These are phyloP conservation scores for Borostomias antarcticus DNA, from an alignment of 2,797 vertebrate genomes.

Conservation along the genomic window DNA sequence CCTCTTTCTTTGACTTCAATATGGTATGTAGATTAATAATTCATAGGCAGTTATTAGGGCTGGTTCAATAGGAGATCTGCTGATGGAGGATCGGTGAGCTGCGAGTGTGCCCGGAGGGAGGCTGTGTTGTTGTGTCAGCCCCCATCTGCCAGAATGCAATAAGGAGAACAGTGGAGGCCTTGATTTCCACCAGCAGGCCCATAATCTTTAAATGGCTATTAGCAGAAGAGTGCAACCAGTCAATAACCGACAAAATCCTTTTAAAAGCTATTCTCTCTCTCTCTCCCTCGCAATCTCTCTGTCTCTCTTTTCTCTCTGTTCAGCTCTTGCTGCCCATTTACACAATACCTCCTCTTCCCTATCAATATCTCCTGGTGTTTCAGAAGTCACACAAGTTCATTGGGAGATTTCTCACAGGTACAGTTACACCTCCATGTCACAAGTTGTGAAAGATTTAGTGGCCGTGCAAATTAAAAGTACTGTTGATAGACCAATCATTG, in stretches of 20 bases:
- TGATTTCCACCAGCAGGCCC: slow-evolving; percentile 89
- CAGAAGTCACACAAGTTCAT: background rate
- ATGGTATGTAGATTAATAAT: slow-evolving; percentile 84
- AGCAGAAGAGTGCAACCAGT: slow-evolving; percentile 89
- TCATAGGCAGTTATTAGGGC: slow-evolving; percentile 86
- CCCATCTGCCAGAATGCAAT: slow-evolving; percentile 89
- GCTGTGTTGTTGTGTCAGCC: slow-evolving; percentile 87
- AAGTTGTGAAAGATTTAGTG: background rate
- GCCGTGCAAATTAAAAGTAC: background rate
- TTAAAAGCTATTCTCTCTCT: slow-evolving; percentile 82
- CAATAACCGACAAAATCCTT: slow-evolving; percentile 89
- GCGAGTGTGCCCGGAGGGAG: slow-evolving; percentile 81
- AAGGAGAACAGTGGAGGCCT: slow-evolving; percentile 88
- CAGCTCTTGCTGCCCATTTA: background rate
- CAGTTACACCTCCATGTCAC: background rate
- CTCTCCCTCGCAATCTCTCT: slow-evolving; percentile 47
- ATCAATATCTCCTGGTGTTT: background rate
- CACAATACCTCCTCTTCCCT: too few relatives aligned
- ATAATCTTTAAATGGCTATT: slow-evolving; percentile 92
- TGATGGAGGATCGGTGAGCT: slow-evolving; percentile 81
- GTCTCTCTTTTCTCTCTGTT: slow-evolving; percentile 11
- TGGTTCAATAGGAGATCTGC: slow-evolving; percentile 86
- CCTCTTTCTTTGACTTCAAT: slow-evolving; percentile 72
- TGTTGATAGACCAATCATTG: background rate
- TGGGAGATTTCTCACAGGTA: background rate